phyloP scores from a whole-genome alignment of 92 coral and sea anemone species.

The Virgularia gustaviana region DNA sequence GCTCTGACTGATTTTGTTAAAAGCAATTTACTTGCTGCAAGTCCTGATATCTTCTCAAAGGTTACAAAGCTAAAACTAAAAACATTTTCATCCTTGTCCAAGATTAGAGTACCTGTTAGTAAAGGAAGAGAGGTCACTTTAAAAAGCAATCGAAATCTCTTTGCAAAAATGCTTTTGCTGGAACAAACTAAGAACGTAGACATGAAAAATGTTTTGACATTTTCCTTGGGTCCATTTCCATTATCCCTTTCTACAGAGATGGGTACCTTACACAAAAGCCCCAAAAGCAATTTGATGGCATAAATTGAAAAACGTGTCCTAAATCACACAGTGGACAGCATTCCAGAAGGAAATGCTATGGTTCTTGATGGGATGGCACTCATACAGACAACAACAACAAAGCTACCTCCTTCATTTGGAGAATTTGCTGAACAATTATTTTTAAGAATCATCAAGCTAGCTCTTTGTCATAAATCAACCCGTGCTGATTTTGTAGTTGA shows the following conservation, averaged over 20 bases:
- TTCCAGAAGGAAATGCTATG: constrained; percentile 46
- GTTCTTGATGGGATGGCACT: constrained; percentile 67
- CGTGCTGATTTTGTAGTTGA: constrained; percentile 52
- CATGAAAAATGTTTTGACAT: constrained; percentile 11
- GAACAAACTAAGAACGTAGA: constrained; percentile 19
- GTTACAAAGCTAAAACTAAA: constrained; percentile 11
- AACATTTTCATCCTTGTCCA: constrained; percentile 15
- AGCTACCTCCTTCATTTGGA: constrained; percentile 55
- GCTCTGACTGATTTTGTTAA: background rate
- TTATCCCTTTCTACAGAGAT: constrained; percentile 19
- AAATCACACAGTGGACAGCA: constrained; percentile 4
- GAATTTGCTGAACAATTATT: constrained; percentile 55
- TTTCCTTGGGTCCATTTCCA: constrained; percentile 17
- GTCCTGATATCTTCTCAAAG: constrained; percentile 20
- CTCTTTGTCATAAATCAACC: constrained; percentile 39
- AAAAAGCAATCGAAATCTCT: constrained; percentile 6
- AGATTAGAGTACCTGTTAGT: background rate
- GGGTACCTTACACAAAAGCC: constrained; percentile 25
- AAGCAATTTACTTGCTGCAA: background rate
- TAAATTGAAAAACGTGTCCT: constrained; percentile 2
- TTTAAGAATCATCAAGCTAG: constrained; percentile 51
- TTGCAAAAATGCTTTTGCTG: constrained; percentile 12
- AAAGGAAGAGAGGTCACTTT: constrained; percentile 15
- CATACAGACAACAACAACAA: constrained; percentile 44
- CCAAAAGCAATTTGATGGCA: constrained; percentile 15